Base-by-base conservation (phyloP, 2,113 vertebrate genomes). In the Poicephalus meyeri region DNA sequence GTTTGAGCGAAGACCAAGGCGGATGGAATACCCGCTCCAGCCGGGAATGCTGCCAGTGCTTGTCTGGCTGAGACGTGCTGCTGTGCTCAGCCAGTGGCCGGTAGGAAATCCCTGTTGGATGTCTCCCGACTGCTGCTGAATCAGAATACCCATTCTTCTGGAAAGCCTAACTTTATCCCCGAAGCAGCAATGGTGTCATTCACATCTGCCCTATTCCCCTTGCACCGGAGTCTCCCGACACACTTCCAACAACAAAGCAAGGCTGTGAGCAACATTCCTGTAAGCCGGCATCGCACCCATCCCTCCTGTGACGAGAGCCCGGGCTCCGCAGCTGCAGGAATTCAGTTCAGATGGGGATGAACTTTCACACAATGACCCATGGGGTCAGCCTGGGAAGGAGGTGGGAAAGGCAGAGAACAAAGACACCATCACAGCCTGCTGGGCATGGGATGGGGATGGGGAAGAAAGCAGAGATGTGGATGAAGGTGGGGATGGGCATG, bases 341-440 rank as follows among this genome's bases (percentile, higher is more conserved):
- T 91, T 53, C 0, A 74, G 82, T 55, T 90, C 93, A 83, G 68
- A 63, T 6, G 0, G 0, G 52, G 86, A 52, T 96, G 88, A 96
- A 96, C 96, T 96, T 96, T 97, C 17, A 7, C 96, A 90, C 90
- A 93, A 88, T 93, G 93, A 94, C 93, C 92, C 2, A 1, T 14
- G 0, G 29, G 85, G 86, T 92, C 88, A 92, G 61, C 19, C 7
- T 55, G 74, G 71, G 88, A 90, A 95, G 93, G 79, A 91, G 71
- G 17, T 50, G 42, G 85, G 89, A 89, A 69, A 53, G 82, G 50
- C 60, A 29, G 82, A 49, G 88, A 94, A 91, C 41, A 87, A 91
- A 91, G 88, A 26, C n/a, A 28, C 29, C 24, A 52, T 50, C 39
- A 7, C 63, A 58, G 80, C 72, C 72, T 52, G 80, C 25, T 0